Evolutionary conservation across 92 coral and sea anemone species (phyloP), one percentile per base, ranked within the genome.

Genomic region (Metridium senile): DNA sequence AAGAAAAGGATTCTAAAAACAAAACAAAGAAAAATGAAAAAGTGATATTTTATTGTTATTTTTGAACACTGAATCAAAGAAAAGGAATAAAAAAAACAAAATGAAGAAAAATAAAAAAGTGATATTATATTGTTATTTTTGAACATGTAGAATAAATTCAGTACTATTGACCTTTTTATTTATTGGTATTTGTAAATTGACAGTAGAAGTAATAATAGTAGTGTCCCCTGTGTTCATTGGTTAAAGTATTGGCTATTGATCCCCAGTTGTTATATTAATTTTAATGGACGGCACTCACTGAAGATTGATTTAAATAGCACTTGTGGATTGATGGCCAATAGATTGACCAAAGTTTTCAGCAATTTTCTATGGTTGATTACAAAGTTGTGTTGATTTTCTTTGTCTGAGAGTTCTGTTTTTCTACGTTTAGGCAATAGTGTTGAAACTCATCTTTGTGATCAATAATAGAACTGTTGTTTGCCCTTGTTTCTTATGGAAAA

Each of bases 231-330:
- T 35, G 21, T 68, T 68, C 54, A 27, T 64, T 63, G 64, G 84
- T 79, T 79, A 58, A 57, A 33, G 68, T 74, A 79, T 70, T 56
- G 56, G 51, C 27, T 54, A 58, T 68, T 58, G 21, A 58, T 33
- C 77, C 69, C 59, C 54, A 66, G n/a, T n/a, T n/a, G n/a, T n/a
- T n/a, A n/a, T n/a, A n/a, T n/a, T n/a, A n/a, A n/a, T n/a, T n/a
- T n/a, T n/a, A n/a, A n/a, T n/a, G n/a, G n/a, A n/a, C n/a, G n/a
- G n/a, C n/a, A n/a, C n/a, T n/a, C n/a, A n/a, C n/a, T 39, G 49
- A 39, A 39, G 6, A 39, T 39, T 39, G n/a, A 54, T 54, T 54
- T 39, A 6, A 4, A 39, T 4, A 39, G 49, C 49, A 39, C 67
- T 27, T 31, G 70, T 9, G 23, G 70, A 65, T 26, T n/a, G 28